Evolutionary conservation across 2,113 vertebrate species (phyloP).

Genomic region (Eulemur rufifrons): DNA sequence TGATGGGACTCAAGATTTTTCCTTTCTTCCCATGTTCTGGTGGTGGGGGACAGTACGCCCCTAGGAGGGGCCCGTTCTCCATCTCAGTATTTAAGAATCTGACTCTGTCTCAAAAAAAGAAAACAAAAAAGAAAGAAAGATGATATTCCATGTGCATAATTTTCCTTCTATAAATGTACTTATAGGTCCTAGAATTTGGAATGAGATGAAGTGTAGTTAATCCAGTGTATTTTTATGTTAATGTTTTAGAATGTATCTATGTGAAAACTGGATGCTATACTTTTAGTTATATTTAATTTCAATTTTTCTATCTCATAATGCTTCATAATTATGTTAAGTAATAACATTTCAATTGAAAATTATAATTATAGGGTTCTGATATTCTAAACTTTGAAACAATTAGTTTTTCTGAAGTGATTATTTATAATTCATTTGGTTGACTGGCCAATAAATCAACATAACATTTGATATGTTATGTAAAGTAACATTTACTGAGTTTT

Average conservation of each 20-base stretch:
- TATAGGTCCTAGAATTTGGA: not conserved
- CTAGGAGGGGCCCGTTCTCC: too few relatives aligned
- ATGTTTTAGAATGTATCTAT: not conserved
- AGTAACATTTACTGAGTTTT: not conserved
- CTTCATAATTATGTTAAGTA: not conserved
- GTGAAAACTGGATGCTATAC: not conserved
- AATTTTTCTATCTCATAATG: not conserved
- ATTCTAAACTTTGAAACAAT: not conserved
- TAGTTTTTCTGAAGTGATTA: not conserved
- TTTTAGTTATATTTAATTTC: not conserved
- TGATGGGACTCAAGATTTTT: too few relatives aligned
- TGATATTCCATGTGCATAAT: not conserved
- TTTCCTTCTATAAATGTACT: not conserved
- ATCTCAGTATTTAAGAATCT: not conserved
- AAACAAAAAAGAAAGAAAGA: not conserved
- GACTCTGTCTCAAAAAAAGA: too few relatives aligned
- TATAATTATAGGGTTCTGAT: not conserved
- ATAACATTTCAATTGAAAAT: not conserved
- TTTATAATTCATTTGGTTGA: not conserved
- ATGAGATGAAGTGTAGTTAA: not conserved
- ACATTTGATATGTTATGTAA: too few relatives aligned
- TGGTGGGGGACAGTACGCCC: too few relatives aligned
- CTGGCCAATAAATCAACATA: not conserved
- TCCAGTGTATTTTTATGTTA: not conserved
- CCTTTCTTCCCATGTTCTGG: too few relatives aligned